Evolutionary conservation across 2,113 vertebrate species (phyloP).

Genomic region (Nothocercus nigrocapillus): DNA sequence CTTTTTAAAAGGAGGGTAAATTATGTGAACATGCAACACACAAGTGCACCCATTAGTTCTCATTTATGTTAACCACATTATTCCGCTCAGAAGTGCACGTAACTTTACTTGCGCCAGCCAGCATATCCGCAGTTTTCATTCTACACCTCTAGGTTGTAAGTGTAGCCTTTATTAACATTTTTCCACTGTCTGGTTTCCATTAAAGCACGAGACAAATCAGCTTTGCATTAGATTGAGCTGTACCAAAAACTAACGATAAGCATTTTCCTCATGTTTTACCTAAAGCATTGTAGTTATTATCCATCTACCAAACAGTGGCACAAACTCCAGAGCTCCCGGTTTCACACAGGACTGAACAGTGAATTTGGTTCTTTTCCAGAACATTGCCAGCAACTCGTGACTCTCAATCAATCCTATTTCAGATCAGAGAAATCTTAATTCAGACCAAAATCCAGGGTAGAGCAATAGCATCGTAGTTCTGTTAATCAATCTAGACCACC

Average conservation of each 20-base stretch:
- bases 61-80: not conserved
- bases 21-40: not conserved
- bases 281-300: not conserved
- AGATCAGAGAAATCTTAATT: not conserved
- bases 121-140: not conserved
- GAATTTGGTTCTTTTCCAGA: not conserved
- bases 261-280: not conserved
- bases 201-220: not conserved
- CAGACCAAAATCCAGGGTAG: not conserved
- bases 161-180: not conserved
- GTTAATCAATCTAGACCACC: not conserved
- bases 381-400: not conserved
- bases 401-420: not conserved
- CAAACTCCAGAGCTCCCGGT: not conserved
- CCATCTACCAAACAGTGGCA: not conserved
- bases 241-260: not conserved
- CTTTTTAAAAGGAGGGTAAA: not conserved
- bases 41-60: not conserved
- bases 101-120: not conserved
- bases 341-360: not conserved
- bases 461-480: not conserved
- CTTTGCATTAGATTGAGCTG: not conserved
- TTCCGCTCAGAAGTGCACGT: accelerated
- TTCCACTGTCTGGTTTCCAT: not conserved
- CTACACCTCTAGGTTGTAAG: not conserved